Conservation (phyloP, 2,888 invertebrate species). For the Dusona sp. region DNA sequence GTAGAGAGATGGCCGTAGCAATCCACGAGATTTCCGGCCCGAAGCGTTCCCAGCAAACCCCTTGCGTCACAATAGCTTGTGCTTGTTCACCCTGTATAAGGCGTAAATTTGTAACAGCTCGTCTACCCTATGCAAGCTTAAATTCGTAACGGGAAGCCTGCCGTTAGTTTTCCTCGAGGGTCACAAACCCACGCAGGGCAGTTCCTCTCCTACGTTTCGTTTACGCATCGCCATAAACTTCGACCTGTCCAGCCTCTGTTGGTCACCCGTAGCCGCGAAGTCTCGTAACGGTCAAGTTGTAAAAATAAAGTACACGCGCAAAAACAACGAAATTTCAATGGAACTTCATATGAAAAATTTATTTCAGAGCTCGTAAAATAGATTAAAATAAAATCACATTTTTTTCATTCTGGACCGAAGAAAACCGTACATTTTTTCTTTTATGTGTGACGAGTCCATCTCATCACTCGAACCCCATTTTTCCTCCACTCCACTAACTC, state of each 20-base stretch:
- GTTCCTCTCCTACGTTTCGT: background rate
- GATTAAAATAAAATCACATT: background rate
- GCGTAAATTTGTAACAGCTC: conserved; percentile 72
- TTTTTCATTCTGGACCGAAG: background rate
- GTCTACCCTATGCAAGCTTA: conserved; percentile 64
- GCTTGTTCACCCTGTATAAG: conserved; percentile 58
- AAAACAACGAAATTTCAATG: background rate
- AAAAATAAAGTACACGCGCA: conserved; percentile 4
- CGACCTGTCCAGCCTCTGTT: background rate
- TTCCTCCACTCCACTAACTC: no score
- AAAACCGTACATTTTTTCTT: no score
- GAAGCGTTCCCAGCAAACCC: conserved; percentile 2
- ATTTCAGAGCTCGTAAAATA: background rate
- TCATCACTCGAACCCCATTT: no score
- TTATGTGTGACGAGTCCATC: background rate
- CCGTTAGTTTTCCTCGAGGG: conserved; percentile 52
- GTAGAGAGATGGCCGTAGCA: conserved; percentile 38
- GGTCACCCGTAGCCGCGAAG: conserved; percentile 23
- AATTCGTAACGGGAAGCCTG: conserved; percentile 71
- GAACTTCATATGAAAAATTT: background rate
- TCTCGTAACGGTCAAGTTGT: conserved; percentile 30
- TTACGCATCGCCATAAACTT: conserved; percentile 38
- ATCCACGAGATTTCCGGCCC: conserved; percentile 50
- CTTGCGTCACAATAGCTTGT: conserved; percentile 40
- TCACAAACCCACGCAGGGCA: conserved; percentile 7